Evolutionary conservation across 2,113 vertebrate species (phyloP), one percentile per base, ranked within the genome.

Genomic region (Nothobranchius furzeri): DNA sequence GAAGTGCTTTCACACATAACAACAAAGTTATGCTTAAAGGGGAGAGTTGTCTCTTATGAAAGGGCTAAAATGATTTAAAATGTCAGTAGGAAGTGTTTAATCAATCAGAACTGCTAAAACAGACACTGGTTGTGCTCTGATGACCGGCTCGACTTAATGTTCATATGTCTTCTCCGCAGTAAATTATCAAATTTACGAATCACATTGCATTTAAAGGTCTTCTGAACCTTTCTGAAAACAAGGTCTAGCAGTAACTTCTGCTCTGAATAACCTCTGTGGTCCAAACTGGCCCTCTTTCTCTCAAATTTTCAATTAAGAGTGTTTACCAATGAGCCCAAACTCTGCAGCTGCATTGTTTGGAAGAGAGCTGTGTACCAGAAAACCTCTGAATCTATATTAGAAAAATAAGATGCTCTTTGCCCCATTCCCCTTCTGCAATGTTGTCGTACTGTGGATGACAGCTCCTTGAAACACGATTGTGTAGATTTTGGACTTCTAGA

Each of bases 41-140:
- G 48, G 60, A 72, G 73, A 64, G 69, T 30, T 46, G 30, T 68
- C 69, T 75, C 54, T 71, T 64, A 60, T 74, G 60, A 83, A 83
- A 85, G 70, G 74, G 80, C 52, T 68, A 75, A 72, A 76, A 77
- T 79, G 78, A 70, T 78, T 71, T 81, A 62, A 46, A 73, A 74
- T 86, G 78, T 57, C 78, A 46, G 36, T 56, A 64, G 81, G 76
- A 77, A 51, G 61, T 86, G 74, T 87, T 68, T 53, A 84, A 60
- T 63, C 75, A 82, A 40, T 69, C 67, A 66, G 72, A 82, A 65
- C 55, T 17, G 64, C 56, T 45, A 48, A 59, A 53, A 64, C 62
- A 62, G n/a, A 71, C 65, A 59, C 61, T 36, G 50, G 1, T 43
- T 53, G 50, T 17, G 14, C 54, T 75, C 63, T 59, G 64, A 59